Evolutionary conservation across 1,140 invertebrate species (phyloP).

Genomic region (Paracyclopina nana): DNA sequence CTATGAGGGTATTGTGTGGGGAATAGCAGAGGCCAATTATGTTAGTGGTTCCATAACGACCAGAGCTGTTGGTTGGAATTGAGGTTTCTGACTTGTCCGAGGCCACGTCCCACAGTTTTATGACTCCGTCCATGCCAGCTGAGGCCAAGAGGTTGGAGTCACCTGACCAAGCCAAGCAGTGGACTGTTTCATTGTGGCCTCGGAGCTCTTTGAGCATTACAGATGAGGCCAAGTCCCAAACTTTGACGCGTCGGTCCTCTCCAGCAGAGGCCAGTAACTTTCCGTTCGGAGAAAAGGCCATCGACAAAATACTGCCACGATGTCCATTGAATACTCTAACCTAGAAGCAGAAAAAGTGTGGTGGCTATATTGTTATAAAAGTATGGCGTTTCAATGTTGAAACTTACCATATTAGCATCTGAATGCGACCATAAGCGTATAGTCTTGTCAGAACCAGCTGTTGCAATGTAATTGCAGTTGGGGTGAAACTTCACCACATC

Average conservation of each 20-base stretch:
- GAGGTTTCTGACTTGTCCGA: not conserved
- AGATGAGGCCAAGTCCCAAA: constrained; percentile 46
- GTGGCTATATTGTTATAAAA: not conserved
- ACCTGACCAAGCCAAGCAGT: constrained; percentile 38
- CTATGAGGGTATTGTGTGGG: constrained; percentile 3
- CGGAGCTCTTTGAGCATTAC: constrained; percentile 37
- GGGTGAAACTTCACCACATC: constrained; percentile 58
- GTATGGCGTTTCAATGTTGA: no score
- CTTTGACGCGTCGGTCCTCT: constrained; percentile 39
- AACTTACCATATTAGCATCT: constrained; percentile 34
- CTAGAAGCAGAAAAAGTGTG: not conserved
- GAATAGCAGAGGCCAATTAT: constrained; percentile 9
- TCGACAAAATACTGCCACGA: constrained; percentile 33
- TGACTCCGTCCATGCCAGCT: constrained; percentile 35
- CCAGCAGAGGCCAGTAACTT: constrained; percentile 24
- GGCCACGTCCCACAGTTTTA: constrained; percentile 38
- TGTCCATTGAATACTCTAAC: constrained; percentile 38
- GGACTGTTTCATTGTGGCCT: constrained; percentile 37
- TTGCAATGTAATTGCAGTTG: constrained; percentile 54
- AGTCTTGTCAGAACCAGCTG: constrained; percentile 50
- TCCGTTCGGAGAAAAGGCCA: constrained; percentile 1
- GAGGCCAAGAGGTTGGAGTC: constrained; percentile 39
- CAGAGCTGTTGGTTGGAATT: not conserved
- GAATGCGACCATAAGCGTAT: constrained; percentile 49
- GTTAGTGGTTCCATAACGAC: no score